Evolutionary conservation across 2,888 invertebrate species (phyloP).

Genomic region (Scaptomyza caliginosa): DNA sequence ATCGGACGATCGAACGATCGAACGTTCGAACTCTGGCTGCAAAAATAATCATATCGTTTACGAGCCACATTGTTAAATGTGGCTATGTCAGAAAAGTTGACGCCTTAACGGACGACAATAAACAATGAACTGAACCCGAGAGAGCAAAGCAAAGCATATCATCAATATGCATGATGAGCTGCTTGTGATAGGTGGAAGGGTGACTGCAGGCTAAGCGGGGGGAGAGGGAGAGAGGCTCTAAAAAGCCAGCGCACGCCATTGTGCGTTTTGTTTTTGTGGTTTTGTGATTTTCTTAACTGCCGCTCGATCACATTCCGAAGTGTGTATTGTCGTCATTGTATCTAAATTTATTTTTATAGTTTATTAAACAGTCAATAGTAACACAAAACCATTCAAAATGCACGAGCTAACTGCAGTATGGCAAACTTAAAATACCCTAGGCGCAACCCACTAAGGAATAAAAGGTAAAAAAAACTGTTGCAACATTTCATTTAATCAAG

Average conservation of each 20-base stretch:
- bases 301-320: slow-evolving; percentile 73
- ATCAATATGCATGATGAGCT: slow-evolving; percentile 78
- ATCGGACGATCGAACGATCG: slow-evolving; percentile 18
- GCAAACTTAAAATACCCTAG: slow-evolving; percentile 18
- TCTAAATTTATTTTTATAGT: slow-evolving; percentile 78
- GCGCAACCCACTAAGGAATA: neutral
- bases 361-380: slow-evolving; percentile 74
- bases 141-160: slow-evolving; percentile 52
- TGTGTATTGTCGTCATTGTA: slow-evolving; percentile 76
- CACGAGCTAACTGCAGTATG: slow-evolving; percentile 7
- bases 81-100: slow-evolving; percentile 65
- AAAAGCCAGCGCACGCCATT: slow-evolving; percentile 70
- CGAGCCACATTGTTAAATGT: slow-evolving; percentile 58
- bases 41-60: slow-evolving; percentile 53
- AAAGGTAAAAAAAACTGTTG: neutral
- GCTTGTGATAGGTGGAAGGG: slow-evolving; percentile 12
- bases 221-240: slow-evolving; percentile 14
- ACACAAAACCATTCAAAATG: slow-evolving; percentile 33
- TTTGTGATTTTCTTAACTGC: slow-evolving; percentile 48
- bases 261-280: slow-evolving; percentile 37
- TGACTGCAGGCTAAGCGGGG: neutral
- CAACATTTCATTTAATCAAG: too few species aligned
- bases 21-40: slow-evolving; percentile 43
- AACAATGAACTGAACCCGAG: slow-evolving; percentile 60
- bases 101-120: slow-evolving; percentile 67